Conservation (phyloP, 2,888 invertebrate species). For the Diarsia mendica region DNA sequence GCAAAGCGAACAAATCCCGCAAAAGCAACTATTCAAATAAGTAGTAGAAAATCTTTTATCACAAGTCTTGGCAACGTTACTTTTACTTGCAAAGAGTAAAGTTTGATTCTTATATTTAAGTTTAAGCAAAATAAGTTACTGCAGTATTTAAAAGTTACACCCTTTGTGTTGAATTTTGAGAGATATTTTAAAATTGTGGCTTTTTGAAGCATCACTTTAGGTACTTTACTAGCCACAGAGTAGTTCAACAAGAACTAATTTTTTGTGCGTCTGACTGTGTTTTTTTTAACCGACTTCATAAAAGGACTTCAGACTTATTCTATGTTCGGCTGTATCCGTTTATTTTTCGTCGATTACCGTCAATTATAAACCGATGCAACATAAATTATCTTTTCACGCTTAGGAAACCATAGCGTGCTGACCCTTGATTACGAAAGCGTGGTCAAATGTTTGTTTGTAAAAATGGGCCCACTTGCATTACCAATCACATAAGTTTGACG, state of each 20-base stretch:
- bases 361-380: not conserved
- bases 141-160: slow-evolving; percentile 48
- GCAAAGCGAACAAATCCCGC: slow-evolving; percentile 23
- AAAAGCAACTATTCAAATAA: slow-evolving; percentile 57
- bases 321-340: no score
- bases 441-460: not conserved
- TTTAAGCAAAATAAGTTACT: slow-evolving; percentile 60
- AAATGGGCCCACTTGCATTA: no score
- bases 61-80: slow-evolving; percentile 56
- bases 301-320: no score
- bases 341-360: no score
- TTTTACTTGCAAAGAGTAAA: slow-evolving; percentile 57
- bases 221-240: not conserved
- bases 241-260: not conserved
- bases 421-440: not conserved
- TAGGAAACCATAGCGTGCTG: no score
- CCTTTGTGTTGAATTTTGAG: slow-evolving; percentile 7
- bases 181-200: not conserved
- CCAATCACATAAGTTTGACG: no score
- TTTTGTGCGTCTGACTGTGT: not conserved
- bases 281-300: no score
- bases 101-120: slow-evolving; percentile 63
- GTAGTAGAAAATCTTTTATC: slow-evolving; percentile 54
- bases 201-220: not conserved
- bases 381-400: not conserved